Evolutionary conservation across 23 tunicate genomes (phyloP), one percentile per base, ranked within the genome.

Genomic region (Botrylloides violaceus): DNA sequence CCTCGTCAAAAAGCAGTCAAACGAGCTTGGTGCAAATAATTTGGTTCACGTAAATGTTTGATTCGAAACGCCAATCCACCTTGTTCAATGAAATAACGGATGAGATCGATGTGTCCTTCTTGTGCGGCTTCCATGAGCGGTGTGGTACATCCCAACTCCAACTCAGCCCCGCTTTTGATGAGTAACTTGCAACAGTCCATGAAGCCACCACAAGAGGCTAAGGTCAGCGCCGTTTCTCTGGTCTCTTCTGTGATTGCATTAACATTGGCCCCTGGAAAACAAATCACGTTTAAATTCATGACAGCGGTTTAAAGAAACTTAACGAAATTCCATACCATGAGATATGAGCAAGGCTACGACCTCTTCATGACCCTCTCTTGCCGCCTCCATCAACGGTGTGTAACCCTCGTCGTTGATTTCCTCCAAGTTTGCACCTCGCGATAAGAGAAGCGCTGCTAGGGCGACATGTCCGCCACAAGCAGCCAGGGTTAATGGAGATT

Each of bases 391-490:
- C 0, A 85, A 37, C 4, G 98, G 85, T 23, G 98, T 93, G 77
- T 93, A 93, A 30, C 98, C 98, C 43, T 93, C 98, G 66, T 93
- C 98, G 50, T 93, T 93, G 2, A 93, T 88, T 55, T 93, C 98
- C 59, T 93, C 98, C 58, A 93, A 33, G 29, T 76, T 77, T 9
- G 98, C 98, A 26, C 98, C 98, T 56, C 95, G 71, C 34, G 76
- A 66, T 26, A 93, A 76, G 29, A 93, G 82, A 63, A 93, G 81
- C 5, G 84, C 75, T 3, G 98, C 98, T 12, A 93, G 65, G 4
- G 86, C 95, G 27, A 85, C 88, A 49, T 93, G 98, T 3, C 98
- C 98, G 3, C 98, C 98, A 73, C 98, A 93, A 2, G 98, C 98
- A 12, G 98, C 98, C 25, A 93, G 61, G 59, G 98, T 93, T 58